Evolutionary conservation across 2,113 vertebrate species (phyloP).

Genomic region (Gobiocypris rarus): DNA sequence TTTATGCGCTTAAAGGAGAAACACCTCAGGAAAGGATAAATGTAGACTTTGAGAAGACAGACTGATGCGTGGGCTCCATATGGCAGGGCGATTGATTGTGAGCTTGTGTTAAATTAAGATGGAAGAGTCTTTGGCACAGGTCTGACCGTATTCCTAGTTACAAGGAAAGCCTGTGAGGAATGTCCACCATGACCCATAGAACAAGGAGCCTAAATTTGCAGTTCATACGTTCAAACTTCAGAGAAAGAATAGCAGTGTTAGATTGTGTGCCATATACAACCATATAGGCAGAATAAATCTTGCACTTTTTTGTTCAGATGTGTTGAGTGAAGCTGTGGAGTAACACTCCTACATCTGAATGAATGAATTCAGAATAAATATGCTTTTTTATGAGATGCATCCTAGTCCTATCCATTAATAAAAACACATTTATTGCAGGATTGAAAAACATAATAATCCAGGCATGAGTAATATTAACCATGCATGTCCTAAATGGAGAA

Average conservation of each 20-base stretch:
- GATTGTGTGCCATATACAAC: not conserved
- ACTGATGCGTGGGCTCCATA: slow-evolving; percentile 73
- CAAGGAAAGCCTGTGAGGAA: not conserved
- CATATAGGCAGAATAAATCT: slow-evolving; percentile 18
- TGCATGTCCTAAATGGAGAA: slow-evolving; percentile 30
- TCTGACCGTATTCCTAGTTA: not conserved
- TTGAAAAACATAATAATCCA: not conserved
- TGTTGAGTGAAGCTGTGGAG: slow-evolving; percentile 13
- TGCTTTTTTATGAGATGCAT: slow-evolving; percentile 27
- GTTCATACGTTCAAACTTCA: slow-evolving; percentile 18
- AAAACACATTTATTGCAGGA: slow-evolving; percentile 27
- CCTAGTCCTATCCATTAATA: slow-evolving; percentile 24
- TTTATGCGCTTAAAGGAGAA: slow-evolving; percentile 70
- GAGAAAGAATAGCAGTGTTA: not conserved
- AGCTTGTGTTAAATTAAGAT: not conserved
- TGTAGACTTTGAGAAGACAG: slow-evolving; percentile 67
- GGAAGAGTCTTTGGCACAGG: not conserved
- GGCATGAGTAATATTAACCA: not conserved
- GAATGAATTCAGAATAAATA: slow-evolving; percentile 35
- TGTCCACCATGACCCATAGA: not conserved
- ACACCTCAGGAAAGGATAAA: slow-evolving; percentile 76
- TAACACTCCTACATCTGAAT: not conserved
- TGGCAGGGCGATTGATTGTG: slow-evolving; percentile 56
- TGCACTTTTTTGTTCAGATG: slow-evolving; percentile 23
- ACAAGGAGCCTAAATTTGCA: not conserved